Evolutionary conservation across 2,113 vertebrate species (phyloP).

Genomic region (Semicossyphus pulcher): DNA sequence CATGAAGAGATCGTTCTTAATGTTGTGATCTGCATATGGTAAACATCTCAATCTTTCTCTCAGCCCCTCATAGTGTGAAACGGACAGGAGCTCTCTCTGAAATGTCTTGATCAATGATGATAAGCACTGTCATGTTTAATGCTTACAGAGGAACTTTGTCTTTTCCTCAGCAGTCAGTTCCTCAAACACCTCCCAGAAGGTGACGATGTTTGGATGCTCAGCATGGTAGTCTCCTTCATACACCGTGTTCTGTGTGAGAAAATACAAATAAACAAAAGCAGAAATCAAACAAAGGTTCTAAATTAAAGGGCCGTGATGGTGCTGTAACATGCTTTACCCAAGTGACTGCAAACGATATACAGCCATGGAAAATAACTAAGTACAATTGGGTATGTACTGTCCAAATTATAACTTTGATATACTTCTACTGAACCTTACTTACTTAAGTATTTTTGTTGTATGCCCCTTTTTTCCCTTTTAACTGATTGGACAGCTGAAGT

Average conservation of each 20-base stretch:
- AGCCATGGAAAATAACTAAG: background rate
- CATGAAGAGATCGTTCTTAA: background rate
- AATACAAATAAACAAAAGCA: background rate
- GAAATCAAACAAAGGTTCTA: background rate
- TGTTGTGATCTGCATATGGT: background rate
- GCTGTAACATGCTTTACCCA: no score
- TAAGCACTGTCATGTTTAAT: background rate
- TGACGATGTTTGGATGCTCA: slow-evolving; percentile 81
- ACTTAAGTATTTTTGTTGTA: no score
- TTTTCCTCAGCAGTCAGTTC: slow-evolving; percentile 81
- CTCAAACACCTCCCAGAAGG: slow-evolving; percentile 90
- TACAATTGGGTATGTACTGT: background rate
- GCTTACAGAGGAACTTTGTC: slow-evolving; percentile 87
- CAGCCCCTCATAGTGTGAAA: no score
- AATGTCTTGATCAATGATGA: background rate
- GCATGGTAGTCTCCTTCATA: slow-evolving; percentile 79
- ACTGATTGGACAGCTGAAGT: no score
- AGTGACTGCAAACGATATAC: no score
- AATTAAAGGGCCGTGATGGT: no score
- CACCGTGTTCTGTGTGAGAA: slow-evolving; percentile 80
- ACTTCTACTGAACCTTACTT: no score
- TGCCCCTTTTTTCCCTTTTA: no score
- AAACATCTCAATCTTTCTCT: no score
- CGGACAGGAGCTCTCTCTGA: no score
- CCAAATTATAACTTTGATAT: no score